These are phyloP conservation scores for Amiota minor DNA, from an alignment of 2,888 invertebrate genomes.

Conservation along the genomic window DNA sequence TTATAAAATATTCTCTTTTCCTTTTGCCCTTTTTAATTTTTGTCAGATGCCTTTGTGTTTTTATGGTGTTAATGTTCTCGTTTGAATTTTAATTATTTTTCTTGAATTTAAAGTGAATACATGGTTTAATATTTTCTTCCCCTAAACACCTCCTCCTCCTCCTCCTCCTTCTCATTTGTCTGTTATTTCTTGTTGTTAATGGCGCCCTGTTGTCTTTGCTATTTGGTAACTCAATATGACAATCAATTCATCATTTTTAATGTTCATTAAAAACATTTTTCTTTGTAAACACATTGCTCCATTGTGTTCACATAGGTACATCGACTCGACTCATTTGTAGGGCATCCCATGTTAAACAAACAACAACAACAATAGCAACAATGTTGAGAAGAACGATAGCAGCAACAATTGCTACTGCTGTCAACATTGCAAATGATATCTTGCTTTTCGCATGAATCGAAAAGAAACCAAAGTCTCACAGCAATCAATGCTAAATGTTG, in stretches of 20 bases:
- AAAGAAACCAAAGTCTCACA: neutral
- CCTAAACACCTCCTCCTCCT: no score
- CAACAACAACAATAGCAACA: neutral
- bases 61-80: constrained; percentile 13
- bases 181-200: neutral
- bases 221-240: neutral
- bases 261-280: constrained; percentile 3
- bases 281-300: neutral
- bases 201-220: constrained; percentile 16
- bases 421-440: constrained; percentile 20
- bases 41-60: neutral
- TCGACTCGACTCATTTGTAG: constrained; percentile 2
- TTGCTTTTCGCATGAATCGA: constrained; percentile 20
- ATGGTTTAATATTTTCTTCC: no score
- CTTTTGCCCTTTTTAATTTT: neutral
- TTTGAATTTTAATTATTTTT: constrained; percentile 8
- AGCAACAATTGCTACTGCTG: constrained; percentile 16
- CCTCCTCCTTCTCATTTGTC: neutral
- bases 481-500: neutral
- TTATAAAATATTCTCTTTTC: neutral
- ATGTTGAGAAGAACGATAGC: constrained; percentile 7
- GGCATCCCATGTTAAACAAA: neutral
- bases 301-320: neutral
- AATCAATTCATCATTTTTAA: constrained; percentile 10
- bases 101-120: neutral